Conservation (phyloP, 2,797 vertebrate species). For the Halcyon chelicuti region DNA sequence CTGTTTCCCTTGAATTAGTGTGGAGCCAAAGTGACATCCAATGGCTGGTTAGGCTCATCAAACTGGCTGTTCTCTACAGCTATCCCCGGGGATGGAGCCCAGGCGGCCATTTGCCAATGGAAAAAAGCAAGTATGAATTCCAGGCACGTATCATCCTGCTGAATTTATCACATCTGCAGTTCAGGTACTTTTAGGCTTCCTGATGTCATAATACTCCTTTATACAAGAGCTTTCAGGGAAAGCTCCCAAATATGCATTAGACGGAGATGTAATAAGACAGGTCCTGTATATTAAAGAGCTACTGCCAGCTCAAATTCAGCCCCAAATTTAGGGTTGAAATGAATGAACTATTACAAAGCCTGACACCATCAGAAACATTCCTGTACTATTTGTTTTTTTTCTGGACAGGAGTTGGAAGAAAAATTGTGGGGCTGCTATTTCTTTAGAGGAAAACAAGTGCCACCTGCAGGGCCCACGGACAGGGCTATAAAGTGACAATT, state of each 20-base stretch:
- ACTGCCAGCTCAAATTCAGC: constrained; percentile 58
- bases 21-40: constrained; percentile 75
- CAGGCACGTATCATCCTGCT: constrained; percentile 44
- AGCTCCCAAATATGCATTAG: constrained; percentile 68
- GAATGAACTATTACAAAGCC: constrained; percentile 59
- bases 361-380: constrained; percentile 61
- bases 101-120: constrained; percentile 62
- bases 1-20: constrained; percentile 69
- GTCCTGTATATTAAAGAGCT: constrained; percentile 65
- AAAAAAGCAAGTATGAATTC: constrained; percentile 54
- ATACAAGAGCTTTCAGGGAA: constrained; percentile 66
- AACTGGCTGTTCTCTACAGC: constrained; percentile 64
- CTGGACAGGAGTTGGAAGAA: constrained; percentile 36
- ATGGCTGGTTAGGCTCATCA: constrained; percentile 74
- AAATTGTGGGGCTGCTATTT: constrained; percentile 30
- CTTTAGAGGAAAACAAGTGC: constrained; percentile 17
- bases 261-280: constrained; percentile 60
- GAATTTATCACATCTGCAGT: constrained; percentile 71
- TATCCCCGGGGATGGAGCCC: constrained; percentile 50
- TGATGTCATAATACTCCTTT: constrained; percentile 70
- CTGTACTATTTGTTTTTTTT: constrained; percentile 6
- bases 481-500: neutral
- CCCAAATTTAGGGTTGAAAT: constrained; percentile 59
- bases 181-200: constrained; percentile 70
- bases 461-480: neutral